Conservation (phyloP, 2,888 invertebrate species). For the Bhutanitis thaidina region DNA sequence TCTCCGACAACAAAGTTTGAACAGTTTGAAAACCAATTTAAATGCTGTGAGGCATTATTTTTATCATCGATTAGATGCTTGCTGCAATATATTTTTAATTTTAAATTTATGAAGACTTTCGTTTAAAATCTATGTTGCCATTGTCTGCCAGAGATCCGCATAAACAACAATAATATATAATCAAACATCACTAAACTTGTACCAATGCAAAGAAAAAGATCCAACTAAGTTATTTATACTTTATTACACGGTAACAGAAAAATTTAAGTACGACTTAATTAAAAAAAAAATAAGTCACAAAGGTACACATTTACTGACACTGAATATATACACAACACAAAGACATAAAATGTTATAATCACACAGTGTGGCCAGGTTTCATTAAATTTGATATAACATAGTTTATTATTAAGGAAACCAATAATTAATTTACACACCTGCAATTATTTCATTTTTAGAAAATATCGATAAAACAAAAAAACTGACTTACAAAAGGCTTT, state of each 20-base stretch:
- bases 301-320: not conserved
- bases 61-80: too few relatives aligned
- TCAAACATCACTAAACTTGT: not conserved
- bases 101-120: not conserved
- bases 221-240: not conserved
- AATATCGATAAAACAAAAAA: too few relatives aligned
- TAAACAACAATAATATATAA: not conserved
- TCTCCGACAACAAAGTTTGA: not conserved
- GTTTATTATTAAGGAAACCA: not conserved
- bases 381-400: too few relatives aligned
- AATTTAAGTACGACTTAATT: not conserved
- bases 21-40: not conserved
- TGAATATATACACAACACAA: constrained; percentile 1
- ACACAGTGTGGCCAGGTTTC: too few relatives aligned
- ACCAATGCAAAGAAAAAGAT: not conserved
- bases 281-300: too few relatives aligned
- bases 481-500: too few relatives aligned
- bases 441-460: not conserved
- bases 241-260: not conserved
- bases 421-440: constrained; percentile 6
- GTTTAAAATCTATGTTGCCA: not conserved
- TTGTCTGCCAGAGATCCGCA: not conserved
- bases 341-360: too few relatives aligned
- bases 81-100: too few relatives aligned
- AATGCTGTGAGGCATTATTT: not conserved